phyloP scores from a whole-genome alignment of 2,888 invertebrate genomes.

The Lysandra coridon region DNA sequence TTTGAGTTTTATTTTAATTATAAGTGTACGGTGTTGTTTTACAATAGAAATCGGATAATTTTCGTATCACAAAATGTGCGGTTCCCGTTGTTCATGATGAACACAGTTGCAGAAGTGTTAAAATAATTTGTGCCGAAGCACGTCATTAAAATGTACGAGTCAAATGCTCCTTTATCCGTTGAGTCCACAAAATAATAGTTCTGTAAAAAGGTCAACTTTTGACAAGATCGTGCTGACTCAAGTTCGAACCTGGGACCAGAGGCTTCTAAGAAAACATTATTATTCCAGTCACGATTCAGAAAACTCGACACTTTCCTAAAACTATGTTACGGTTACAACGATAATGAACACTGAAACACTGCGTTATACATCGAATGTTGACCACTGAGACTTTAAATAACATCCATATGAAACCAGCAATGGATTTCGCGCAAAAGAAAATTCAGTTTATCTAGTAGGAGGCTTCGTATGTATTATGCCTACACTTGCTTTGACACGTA shows the following conservation, averaged over 20 bases:
- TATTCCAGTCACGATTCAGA: conserved; percentile 24
- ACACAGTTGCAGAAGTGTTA: too few species aligned
- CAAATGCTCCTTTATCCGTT: neutral
- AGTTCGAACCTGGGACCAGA: neutral
- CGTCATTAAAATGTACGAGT: too few species aligned
- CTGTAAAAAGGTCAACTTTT: neutral
- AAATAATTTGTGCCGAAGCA: too few species aligned
- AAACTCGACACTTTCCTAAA: conserved; percentile 13
- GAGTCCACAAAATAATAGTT: neutral
- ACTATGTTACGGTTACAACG: neutral
- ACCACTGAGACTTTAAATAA: neutral
- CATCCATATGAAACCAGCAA: neutral
- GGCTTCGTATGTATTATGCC: conserved; percentile 6
- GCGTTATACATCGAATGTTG: neutral
- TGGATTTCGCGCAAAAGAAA: neutral
- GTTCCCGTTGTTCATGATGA: too few species aligned
- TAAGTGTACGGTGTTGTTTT: too few species aligned
- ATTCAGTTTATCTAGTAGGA: neutral
- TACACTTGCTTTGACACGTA: neutral
- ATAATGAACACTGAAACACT: neutral
- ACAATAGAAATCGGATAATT: too few species aligned
- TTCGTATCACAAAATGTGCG: too few species aligned
- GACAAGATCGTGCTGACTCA: neutral
- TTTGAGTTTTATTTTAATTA: too few species aligned
- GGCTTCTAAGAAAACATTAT: neutral